phyloP scores from a whole-genome alignment of 2,797 vertebrate genomes.

The Pelodytes ibericus region DNA sequence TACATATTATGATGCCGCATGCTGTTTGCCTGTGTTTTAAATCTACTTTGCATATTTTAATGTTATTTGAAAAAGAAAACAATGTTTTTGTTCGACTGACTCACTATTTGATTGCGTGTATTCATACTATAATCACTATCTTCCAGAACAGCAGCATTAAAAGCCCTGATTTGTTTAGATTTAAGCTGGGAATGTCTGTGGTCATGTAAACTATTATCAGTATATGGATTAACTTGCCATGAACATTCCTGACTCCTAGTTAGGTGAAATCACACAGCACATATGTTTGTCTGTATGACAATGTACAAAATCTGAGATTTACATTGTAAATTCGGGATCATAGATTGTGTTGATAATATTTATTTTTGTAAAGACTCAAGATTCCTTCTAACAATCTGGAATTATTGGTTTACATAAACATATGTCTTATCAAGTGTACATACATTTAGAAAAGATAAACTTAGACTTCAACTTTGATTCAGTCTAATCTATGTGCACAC shows the following conservation, averaged over 20 bases:
- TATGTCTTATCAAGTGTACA: too few relatives aligned
- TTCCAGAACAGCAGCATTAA: not conserved
- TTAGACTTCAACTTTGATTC: too few relatives aligned
- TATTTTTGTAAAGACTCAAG: not conserved
- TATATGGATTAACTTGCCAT: not conserved
- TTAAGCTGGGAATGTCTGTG: not conserved
- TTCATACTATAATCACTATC: not conserved
- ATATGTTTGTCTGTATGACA: not conserved
- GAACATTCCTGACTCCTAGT: slow-evolving; percentile 14
- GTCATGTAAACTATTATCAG: not conserved
- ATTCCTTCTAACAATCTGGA: not conserved
- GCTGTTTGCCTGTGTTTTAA: not conserved
- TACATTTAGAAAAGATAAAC: too few relatives aligned
- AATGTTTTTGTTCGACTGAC: not conserved
- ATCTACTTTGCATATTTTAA: not conserved
- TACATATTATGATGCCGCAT: not conserved
- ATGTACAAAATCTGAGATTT: not conserved
- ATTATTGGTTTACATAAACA: too few relatives aligned
- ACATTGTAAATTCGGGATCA: not conserved
- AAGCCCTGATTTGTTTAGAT: not conserved
- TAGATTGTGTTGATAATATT: not conserved
- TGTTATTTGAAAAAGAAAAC: not conserved
- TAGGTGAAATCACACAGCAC: not conserved
- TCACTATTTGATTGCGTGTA: not conserved
- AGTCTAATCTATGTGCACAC: too few relatives aligned